These are phyloP conservation scores for Calameuta idolon DNA, from an alignment of 2,888 invertebrate genomes.

Conservation along the genomic window DNA sequence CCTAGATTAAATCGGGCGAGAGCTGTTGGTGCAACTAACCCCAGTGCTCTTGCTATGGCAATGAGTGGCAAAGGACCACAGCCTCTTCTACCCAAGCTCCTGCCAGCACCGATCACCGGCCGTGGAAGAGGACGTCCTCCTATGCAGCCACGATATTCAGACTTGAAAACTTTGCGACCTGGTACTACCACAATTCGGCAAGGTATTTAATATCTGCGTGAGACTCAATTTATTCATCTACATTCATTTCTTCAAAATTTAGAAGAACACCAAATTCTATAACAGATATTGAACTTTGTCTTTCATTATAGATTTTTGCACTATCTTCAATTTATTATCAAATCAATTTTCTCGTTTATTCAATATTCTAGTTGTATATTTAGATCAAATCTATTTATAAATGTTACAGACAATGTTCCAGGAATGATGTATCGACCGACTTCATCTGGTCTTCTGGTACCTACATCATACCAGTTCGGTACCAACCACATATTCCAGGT, in stretches of 20 bases:
- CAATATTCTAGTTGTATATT: too few relatives aligned
- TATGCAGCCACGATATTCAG: conserved; percentile 63
- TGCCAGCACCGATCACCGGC: conserved; percentile 64
- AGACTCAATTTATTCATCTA: background rate
- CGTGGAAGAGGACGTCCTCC: conserved; percentile 67
- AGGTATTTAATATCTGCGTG: conserved; percentile 39
- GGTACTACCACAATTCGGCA: conserved; percentile 53
- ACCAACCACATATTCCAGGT: conserved; percentile 77
- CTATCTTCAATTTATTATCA: too few relatives aligned
- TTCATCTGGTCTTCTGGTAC: conserved; percentile 71
- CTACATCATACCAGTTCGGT: conserved; percentile 73
- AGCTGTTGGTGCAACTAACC: conserved; percentile 52
- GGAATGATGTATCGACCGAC: conserved; percentile 80
- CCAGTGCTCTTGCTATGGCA: conserved; percentile 61
- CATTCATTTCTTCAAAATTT: background rate
- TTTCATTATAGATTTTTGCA: too few relatives aligned
- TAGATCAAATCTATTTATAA: conserved; percentile 5
- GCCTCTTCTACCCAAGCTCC: conserved; percentile 66
- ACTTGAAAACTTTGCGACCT: conserved; percentile 58
- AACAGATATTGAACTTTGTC: too few relatives aligned
- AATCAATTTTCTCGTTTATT: too few relatives aligned
- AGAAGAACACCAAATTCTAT: too few relatives aligned
- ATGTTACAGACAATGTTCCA: conserved; percentile 56
- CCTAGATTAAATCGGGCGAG: conserved; percentile 75
- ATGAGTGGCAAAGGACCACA: conserved; percentile 61